Conservation (phyloP, 2,113 vertebrate genomes). For the Empidonax traillii region DNA sequence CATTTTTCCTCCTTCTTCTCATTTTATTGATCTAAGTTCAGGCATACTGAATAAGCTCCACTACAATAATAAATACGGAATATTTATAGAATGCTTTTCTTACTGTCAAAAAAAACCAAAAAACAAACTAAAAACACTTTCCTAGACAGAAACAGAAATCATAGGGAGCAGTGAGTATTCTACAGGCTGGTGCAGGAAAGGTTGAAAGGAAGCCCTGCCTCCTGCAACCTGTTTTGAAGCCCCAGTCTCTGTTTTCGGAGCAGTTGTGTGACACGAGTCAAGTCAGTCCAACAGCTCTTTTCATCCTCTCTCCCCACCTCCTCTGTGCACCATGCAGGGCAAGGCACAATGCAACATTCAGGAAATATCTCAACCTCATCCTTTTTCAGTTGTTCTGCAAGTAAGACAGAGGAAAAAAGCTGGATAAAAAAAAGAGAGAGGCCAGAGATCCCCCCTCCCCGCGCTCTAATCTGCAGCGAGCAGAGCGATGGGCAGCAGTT, state of each 20-base stretch:
- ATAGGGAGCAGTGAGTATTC: neutral
- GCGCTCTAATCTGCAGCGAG: neutral
- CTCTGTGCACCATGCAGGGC: neutral
- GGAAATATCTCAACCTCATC: neutral
- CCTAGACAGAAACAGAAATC: neutral
- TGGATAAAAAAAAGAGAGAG: neutral
- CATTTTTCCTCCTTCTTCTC: conserved; percentile 22
- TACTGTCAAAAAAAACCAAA: neutral
- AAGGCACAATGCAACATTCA: neutral
- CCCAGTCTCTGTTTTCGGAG: neutral
- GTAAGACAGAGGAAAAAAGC: neutral
- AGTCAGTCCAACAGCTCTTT: neutral
- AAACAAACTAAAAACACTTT: conserved; percentile 1
- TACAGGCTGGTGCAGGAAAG: neutral
- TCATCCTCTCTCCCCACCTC: neutral
- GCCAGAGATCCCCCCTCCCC: neutral
- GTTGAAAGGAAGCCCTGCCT: neutral
- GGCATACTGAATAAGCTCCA: neutral
- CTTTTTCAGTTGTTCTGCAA: neutral
- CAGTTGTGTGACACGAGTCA: neutral
- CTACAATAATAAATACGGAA: conserved; percentile 16
- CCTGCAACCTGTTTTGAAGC: neutral
- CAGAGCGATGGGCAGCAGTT: neutral
- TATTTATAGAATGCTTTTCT: conserved; percentile 6
- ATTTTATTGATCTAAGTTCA: conserved; percentile 13